A percentile compares a stretch with the other conserved stretches of the same genome.
Evolutionary conservation across 2,797 vertebrate species (phyloP).

Genomic region (Eutrigla gurnardus): DNA sequence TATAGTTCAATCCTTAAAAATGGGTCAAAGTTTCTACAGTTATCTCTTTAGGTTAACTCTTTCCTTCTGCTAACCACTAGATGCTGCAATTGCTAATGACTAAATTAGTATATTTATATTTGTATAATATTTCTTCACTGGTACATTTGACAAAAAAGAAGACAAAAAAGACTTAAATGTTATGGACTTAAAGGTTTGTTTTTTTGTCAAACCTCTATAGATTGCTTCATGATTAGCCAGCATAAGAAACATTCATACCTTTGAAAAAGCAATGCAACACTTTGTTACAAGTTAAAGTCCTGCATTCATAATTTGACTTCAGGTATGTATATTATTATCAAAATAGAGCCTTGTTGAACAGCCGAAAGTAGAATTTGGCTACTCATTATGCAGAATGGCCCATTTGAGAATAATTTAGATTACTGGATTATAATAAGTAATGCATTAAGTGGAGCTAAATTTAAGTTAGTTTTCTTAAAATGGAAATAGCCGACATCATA

Average conservation of each 20-base stretch:
- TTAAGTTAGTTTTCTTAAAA: background rate
- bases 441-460: background rate
- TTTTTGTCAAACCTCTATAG: background rate
- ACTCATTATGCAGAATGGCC: background rate
- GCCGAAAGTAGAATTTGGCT: background rate
- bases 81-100: constrained; percentile 6
- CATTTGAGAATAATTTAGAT: background rate
- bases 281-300: background rate
- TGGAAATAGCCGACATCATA: background rate
- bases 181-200: too few relatives aligned
- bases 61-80: constrained; percentile 17
- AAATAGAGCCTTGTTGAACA: background rate
- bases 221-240: background rate
- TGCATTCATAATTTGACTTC: background rate
- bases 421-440: background rate
- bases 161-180: background rate
- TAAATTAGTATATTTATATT: background rate
- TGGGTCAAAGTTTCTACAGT: background rate
- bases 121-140: background rate
- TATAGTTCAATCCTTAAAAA: background rate
- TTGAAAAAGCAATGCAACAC: background rate
- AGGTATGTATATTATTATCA: background rate
- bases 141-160: background rate
- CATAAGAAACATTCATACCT: background rate
- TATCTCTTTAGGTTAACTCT: background rate